Percentiles rank a stretch among this genome's conserved stretches.
These are phyloP conservation scores for Xestia sexstrigata DNA, from an alignment of 2,888 invertebrate genomes.

Conservation along the genomic window DNA sequence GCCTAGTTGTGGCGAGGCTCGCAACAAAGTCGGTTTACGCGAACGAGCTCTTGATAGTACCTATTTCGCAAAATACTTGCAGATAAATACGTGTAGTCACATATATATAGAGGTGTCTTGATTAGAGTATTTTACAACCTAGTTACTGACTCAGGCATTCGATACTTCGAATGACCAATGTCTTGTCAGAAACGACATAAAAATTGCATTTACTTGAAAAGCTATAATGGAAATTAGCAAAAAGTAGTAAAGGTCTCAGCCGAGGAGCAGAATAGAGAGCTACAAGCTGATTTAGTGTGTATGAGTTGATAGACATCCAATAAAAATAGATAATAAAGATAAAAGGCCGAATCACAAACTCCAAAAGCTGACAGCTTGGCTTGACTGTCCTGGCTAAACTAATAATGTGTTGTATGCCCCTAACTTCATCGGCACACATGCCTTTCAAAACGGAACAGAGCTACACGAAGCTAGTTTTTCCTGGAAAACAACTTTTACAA, in stretches of 20 bases:
- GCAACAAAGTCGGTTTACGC: background rate
- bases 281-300: too few species aligned
- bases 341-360: background rate
- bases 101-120: background rate
- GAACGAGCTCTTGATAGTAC: background rate
- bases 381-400: background rate
- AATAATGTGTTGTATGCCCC: background rate
- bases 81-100: background rate
- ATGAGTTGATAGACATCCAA: background rate
- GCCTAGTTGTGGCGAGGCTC: conserved; percentile 6
- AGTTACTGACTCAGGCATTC: background rate
- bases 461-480: background rate
- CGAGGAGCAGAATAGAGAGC: background rate
- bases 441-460: background rate
- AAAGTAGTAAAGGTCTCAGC: background rate
- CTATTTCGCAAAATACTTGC: background rate
- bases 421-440: background rate
- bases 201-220: background rate
- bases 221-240: background rate
- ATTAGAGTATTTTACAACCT: background rate
- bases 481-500: background rate
- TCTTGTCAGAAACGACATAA: background rate
- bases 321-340: too few species aligned
- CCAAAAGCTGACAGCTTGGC: background rate
- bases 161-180: background rate